phyloP scores from a whole-genome alignment of 2,888 invertebrate genomes.

The Drosophila quinaria region DNA sequence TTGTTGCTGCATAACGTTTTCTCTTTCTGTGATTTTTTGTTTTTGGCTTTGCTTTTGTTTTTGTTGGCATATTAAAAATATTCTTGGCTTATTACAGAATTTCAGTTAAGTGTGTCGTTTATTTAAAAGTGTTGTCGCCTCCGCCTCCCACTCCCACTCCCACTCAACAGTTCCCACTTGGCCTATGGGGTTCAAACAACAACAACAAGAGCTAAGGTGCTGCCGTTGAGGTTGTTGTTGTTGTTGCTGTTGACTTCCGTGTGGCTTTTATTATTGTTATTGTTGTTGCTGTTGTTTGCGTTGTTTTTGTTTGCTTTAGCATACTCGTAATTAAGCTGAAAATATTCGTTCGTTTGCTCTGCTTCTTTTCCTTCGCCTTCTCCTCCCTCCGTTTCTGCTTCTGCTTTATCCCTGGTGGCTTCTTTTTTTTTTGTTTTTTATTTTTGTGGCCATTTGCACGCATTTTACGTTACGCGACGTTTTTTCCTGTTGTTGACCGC shows the following conservation, averaged over 20 bases:
- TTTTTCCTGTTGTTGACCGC: constrained; percentile 69
- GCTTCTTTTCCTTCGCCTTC: constrained; percentile 20
- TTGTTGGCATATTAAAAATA: constrained; percentile 52
- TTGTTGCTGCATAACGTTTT: constrained; percentile 5
- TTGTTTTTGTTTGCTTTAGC: constrained; percentile 47
- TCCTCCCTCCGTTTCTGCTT: constrained; percentile 7
- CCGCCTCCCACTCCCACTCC: not conserved
- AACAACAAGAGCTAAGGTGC: constrained; percentile 34
- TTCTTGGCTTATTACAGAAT: constrained; percentile 71
- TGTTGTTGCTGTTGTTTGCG: constrained; percentile 23
- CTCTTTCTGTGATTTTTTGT: constrained; percentile 10
- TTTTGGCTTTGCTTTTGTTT: constrained; percentile 9
- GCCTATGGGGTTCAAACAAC: constrained; percentile 5
- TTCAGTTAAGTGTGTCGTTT: constrained; percentile 62
- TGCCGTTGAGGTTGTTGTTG: constrained; percentile 2
- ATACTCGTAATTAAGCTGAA: constrained; percentile 74
- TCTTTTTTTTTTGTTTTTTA: constrained; percentile 14
- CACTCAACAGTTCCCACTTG: not conserved
- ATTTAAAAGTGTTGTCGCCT: constrained; percentile 53
- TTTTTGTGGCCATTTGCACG: constrained; percentile 54
- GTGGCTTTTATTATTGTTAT: constrained; percentile 28
- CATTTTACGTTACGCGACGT: constrained; percentile 42
- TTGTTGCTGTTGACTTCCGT: constrained; percentile 48
- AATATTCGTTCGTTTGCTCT: constrained; percentile 51
- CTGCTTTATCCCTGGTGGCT: constrained; percentile 11